Conservation (phyloP, 1,140 invertebrate species). For the Leptinotarsa defecta region DNA sequence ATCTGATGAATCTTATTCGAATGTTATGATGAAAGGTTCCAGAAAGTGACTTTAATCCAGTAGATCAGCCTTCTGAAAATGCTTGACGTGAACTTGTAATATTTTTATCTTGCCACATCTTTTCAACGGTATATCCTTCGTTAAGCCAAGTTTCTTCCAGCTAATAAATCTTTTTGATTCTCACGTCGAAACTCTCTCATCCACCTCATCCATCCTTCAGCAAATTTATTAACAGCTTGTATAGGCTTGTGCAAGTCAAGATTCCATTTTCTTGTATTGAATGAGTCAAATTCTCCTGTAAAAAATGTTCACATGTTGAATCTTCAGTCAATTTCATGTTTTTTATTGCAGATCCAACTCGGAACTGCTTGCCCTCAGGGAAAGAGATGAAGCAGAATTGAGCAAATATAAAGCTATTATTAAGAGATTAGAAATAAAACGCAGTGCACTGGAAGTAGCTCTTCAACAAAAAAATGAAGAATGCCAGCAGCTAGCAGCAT, state of each 20-base stretch:
- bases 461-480: slow-evolving; percentile 52
- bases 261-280: background rate
- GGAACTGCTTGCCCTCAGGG: slow-evolving; percentile 42
- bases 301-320: background rate
- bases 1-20: too few species aligned
- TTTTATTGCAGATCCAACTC: slow-evolving; percentile 45
- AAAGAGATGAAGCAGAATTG: slow-evolving; percentile 40
- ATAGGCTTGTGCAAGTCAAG: background rate
- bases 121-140: too few species aligned
- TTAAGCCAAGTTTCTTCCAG: too few species aligned
- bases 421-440: slow-evolving; percentile 50
- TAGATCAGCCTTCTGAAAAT: too few species aligned
- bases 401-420: slow-evolving; percentile 44
- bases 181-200: too few species aligned
- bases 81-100: too few species aligned
- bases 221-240: background rate
- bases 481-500: slow-evolving; percentile 44
- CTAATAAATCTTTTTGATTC: too few species aligned
- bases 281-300: background rate
- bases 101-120: too few species aligned
- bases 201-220: too few species aligned
- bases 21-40: too few species aligned
- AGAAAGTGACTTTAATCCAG: too few species aligned
- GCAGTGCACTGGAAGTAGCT: slow-evolving; percentile 45
- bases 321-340: background rate